A percentile compares a stretch with the other conserved stretches of the same genome.
Conservation (phyloP, 1,140 invertebrate genomes). For the Ditylenchus dipsaci region DNA sequence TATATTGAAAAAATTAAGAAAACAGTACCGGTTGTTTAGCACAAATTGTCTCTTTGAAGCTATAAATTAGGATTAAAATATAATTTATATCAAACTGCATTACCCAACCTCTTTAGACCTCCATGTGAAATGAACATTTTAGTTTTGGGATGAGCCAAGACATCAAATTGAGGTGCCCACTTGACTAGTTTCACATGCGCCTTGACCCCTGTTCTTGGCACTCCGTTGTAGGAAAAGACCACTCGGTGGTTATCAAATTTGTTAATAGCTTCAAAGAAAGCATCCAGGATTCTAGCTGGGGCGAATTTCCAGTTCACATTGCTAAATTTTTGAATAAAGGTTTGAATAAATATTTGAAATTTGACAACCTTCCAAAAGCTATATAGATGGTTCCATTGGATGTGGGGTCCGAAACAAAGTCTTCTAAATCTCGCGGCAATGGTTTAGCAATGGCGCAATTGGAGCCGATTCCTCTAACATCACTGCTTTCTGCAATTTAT, state of each 20-base stretch:
- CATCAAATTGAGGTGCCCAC: conserved; percentile 38
- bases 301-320: conserved; percentile 27
- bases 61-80: conserved; percentile 3
- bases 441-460: conserved; percentile 11
- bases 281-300: conserved; percentile 18
- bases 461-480: conserved; percentile 19
- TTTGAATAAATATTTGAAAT: too few relatives aligned
- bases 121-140: conserved; percentile 35
- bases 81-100: not conserved
- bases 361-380: conserved; percentile 21
- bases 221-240: conserved; percentile 32
- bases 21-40: conserved; percentile 30
- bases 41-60: conserved; percentile 48
- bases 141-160: conserved; percentile 17
- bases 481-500: conserved; percentile 13
- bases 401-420: conserved; percentile 24
- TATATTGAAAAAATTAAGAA: too few relatives aligned
- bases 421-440: conserved; percentile 8
- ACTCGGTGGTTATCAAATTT: conserved; percentile 23
- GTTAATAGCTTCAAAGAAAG: conserved; percentile 31
- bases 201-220: conserved; percentile 18
- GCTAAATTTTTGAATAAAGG: too few relatives aligned
- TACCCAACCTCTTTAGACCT: conserved; percentile 47
- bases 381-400: conserved; percentile 38
- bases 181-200: conserved; percentile 23